These are phyloP conservation scores for Eristalinus aeneus DNA, from an alignment of 2,888 invertebrate species.

Conservation along the genomic window DNA sequence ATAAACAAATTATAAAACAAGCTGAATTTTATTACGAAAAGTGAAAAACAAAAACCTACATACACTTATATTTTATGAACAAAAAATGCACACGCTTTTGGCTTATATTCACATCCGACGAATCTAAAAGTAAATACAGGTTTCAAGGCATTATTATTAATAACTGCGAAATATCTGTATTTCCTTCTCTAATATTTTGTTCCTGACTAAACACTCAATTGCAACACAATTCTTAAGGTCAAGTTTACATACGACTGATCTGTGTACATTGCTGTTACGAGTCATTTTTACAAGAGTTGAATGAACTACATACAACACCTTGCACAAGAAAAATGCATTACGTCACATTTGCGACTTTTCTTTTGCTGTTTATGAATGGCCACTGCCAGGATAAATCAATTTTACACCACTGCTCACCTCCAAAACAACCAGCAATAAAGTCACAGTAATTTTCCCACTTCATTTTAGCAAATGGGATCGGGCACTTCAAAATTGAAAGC, in stretches of 20 bases:
- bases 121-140: too few species aligned
- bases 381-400: constrained; percentile 5
- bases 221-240: constrained; percentile 4
- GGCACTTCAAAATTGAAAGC: constrained; percentile 14
- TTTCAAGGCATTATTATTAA: background rate
- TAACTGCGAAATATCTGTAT: background rate
- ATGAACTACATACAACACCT: constrained; percentile 38
- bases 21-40: too few species aligned
- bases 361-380: background rate
- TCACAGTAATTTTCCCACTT: constrained; percentile 81
- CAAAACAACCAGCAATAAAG: constrained; percentile 83
- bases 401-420: constrained; percentile 80
- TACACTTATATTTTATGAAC: too few species aligned
- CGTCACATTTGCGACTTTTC: constrained; percentile 35
- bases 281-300: constrained; percentile 43
- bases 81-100: too few species aligned
- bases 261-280: constrained; percentile 20
- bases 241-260: constrained; percentile 31
- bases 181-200: background rate
- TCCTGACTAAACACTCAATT: background rate
- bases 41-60: too few species aligned
- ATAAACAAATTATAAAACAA: too few species aligned
- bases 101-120: too few species aligned
- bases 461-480: constrained; percentile 69
- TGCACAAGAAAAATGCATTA: constrained; percentile 39